These are phyloP conservation scores for Trichosurus vulpecula DNA, from an alignment of 2,797 vertebrate species.

Conservation along the genomic window DNA sequence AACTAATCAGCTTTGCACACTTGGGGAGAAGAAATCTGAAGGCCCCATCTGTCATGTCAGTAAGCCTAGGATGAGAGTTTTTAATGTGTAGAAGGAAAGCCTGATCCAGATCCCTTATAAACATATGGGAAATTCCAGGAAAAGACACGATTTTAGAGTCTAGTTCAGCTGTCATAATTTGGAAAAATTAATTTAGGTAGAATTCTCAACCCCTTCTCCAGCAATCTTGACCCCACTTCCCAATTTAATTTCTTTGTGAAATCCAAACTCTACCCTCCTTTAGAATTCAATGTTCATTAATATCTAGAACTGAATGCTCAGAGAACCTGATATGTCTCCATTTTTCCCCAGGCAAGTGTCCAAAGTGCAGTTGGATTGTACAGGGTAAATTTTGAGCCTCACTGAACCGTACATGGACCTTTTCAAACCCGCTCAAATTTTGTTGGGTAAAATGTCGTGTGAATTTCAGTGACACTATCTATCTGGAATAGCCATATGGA, in stretches of 20 bases:
- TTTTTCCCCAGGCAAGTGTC: not conserved
- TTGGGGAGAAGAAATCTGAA: slow-evolving; percentile 14
- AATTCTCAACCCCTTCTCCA: not conserved
- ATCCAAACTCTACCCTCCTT: not conserved
- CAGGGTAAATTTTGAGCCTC: not conserved
- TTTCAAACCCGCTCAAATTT: not conserved
- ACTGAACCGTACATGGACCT: not conserved
- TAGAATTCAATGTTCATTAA: not conserved
- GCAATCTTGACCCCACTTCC: not conserved
- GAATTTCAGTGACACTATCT: not conserved
- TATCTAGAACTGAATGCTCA: not conserved
- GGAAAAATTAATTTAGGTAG: not conserved
- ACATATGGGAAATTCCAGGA: slow-evolving; percentile 3
- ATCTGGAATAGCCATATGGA: not conserved
- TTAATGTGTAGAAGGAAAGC: slow-evolving; percentile 14
- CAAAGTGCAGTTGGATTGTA: not conserved
- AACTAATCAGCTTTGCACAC: not conserved
- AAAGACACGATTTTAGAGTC: not conserved
- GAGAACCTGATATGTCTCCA: not conserved
- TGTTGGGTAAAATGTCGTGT: not conserved
- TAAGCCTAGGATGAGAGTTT: slow-evolving; percentile 5
- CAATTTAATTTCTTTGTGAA: not conserved
- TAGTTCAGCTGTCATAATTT: not conserved
- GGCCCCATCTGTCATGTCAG: not conserved
- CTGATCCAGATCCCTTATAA: not conserved